A percentile compares a stretch with the other conserved stretches of the same genome.
These are phyloP conservation scores for Takifugu ocellatus DNA, from an alignment of 2,797 vertebrate species.

Conservation along the genomic window DNA sequence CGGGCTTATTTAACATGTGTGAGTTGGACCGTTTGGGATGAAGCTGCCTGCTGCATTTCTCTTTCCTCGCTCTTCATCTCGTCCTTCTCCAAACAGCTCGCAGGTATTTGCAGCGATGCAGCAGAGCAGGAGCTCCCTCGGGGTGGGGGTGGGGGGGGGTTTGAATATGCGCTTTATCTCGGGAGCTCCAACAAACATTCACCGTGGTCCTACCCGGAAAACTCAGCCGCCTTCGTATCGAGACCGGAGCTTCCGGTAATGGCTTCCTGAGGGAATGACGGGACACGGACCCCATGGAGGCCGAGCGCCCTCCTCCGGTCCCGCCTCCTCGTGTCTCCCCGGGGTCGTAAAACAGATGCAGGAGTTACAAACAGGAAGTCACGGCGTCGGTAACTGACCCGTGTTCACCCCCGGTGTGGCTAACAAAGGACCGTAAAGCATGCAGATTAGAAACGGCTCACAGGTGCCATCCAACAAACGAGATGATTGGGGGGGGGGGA, in stretches of 20 bases:
- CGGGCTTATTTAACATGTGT: no score
- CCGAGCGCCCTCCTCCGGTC: constrained; percentile 42
- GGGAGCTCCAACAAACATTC: constrained; percentile 40
- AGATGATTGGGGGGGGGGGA: no score
- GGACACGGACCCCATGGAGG: constrained; percentile 44
- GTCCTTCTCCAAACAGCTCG: constrained; percentile 8
- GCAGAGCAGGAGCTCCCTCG: constrained; percentile 23
- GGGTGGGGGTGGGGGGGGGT: constrained; percentile 26
- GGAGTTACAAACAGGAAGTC: constrained; percentile 51
- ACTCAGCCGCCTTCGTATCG: constrained; percentile 16
- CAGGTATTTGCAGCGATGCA: constrained; percentile 12
- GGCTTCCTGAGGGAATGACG: constrained; percentile 60
- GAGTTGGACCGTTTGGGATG: no score
- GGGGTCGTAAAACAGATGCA: constrained; percentile 57
- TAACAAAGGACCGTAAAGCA: constrained; percentile 4
- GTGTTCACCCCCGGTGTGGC: constrained; percentile 3
- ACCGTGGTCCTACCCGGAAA: constrained; percentile 4
- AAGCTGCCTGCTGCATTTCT: neutral
- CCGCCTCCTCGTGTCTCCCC: constrained; percentile 55
- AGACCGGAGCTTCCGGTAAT: constrained; percentile 48
- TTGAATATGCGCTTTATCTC: constrained; percentile 45
- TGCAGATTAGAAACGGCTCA: no score
- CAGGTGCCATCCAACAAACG: no score
- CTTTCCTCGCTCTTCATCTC: neutral
- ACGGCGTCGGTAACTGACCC: constrained; percentile 1